Base-by-base conservation (phyloP, 35 echinoderm and acorn worm species). In the Diadema setosum region DNA sequence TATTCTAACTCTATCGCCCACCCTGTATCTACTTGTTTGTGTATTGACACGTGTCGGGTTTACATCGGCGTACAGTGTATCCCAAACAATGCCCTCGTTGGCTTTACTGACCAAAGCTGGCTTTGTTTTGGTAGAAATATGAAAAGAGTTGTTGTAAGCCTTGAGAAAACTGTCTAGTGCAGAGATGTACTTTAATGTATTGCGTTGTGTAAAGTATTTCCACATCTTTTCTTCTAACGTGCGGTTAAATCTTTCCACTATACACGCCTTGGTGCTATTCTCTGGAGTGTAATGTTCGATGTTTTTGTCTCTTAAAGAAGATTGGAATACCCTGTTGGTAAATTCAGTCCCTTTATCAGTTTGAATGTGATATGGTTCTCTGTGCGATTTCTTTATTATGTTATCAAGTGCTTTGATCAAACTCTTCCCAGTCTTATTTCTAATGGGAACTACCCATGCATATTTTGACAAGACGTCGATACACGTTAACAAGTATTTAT, bases 401-500 rank as follows among this genome's bases (percentile, higher is more conserved):
- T 33, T 41, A 23, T 88, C 6, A n/a, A 88, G 57, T 31, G 78
- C 76, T 69, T 32, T 27, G 2, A 83, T 42, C 11, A 90, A 36
- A 18, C 23, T 65, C 35, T 37, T 84, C 12, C 87, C 87, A 0
- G 25, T 42, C 37, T 90, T 90, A 41, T 82, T 42, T 58, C 67
- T 90, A 2, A 90, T 7, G 27, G 70, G 86, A 5, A 80, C 39
- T 18, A 81, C 86, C 88, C 88, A 90, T 32, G 88, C 88, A 35
- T 67, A 90, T n/a, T n/a, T n/a, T n/a, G n/a, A n/a, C n/a, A n/a
- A n/a, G n/a, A n/a, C n/a, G n/a, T n/a, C n/a, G n/a, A n/a, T n/a
- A n/a, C n/a, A 82, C 5, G 42, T 50, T 37, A 88, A 44, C 18
- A 88, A 41, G 52, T 52, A 70, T 48, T 42, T 65, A 3, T 27